phyloP scores from a whole-genome alignment of 1,140 invertebrate species.

The Phymastichus coffea region DNA sequence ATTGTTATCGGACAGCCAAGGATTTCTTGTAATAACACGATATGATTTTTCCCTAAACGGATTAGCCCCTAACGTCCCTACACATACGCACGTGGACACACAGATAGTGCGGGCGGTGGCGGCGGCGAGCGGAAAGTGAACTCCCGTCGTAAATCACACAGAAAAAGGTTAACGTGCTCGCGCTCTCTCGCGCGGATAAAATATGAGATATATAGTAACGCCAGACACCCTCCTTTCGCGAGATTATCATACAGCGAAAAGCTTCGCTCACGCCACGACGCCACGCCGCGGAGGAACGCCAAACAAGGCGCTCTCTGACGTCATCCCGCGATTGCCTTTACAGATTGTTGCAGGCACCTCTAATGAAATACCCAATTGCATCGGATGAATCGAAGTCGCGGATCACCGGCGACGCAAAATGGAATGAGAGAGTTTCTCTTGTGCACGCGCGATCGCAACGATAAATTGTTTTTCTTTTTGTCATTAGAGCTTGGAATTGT shows the following conservation, averaged over 20 bases:
- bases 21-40: background rate
- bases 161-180: constrained; percentile 17
- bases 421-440: too few relatives aligned
- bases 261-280: background rate
- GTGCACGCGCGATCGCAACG: too few relatives aligned
- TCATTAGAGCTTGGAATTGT: too few relatives aligned
- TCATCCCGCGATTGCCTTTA: background rate
- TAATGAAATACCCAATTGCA: constrained; percentile 16
- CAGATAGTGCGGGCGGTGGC: too few relatives aligned
- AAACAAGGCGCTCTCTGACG: constrained; percentile 1
- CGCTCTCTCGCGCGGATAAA: background rate
- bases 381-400: background rate
- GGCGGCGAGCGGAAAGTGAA: constrained; percentile 12
- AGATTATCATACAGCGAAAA: constrained; percentile 18
- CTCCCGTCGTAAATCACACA: constrained; percentile 7
- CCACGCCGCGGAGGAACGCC: background rate
- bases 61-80: constrained; percentile 14
- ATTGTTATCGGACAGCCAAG: too few relatives aligned
- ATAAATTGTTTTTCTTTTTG: too few relatives aligned
- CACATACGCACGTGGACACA: too few relatives aligned
- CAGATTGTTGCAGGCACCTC: background rate
- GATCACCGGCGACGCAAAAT: too few relatives aligned
- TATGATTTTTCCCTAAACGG: constrained; percentile 3
- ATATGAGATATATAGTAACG: constrained; percentile 19
- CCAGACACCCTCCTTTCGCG: background rate